A percentile compares a stretch with the other conserved stretches of the same genome.
Evolutionary conservation across 1,140 invertebrate genomes (phyloP).

Genomic region (Holotrichia oblita): DNA sequence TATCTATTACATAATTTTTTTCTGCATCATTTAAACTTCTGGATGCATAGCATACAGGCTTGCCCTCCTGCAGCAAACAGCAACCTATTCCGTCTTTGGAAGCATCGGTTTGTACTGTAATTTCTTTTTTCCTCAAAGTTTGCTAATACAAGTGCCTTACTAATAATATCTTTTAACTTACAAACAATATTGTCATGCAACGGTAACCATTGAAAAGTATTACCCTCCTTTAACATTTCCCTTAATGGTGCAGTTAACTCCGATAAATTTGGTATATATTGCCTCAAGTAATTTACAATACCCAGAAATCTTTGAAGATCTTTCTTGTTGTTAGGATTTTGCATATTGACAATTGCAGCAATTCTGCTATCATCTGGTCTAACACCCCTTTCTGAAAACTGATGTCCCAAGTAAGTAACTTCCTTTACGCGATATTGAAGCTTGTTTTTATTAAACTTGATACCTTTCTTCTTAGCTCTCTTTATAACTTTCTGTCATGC

Average conservation of each 20-base stretch:
- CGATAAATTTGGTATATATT: conserved; percentile 48
- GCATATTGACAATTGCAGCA: conserved; percentile 49
- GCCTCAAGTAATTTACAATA: conserved; percentile 52
- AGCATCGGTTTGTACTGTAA: conserved; percentile 54
- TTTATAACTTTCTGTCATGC: conserved; percentile 48
- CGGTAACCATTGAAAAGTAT: conserved; percentile 28
- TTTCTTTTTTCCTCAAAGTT: conserved; percentile 52
- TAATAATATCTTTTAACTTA: conserved; percentile 52
- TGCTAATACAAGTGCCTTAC: conserved; percentile 50
- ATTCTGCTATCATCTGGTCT: conserved; percentile 45
- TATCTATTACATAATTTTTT: conserved; percentile 58
- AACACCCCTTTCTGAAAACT: conserved; percentile 46
- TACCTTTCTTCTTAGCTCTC: conserved; percentile 13
- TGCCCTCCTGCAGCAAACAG: conserved; percentile 53
- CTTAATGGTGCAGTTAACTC: conserved; percentile 42
- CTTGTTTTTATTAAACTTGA: conserved; percentile 36
- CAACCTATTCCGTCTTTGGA: conserved; percentile 54
- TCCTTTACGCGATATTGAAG: conserved; percentile 24
- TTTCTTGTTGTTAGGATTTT: conserved; percentile 52
- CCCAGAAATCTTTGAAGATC: conserved; percentile 57
- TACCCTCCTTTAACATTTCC: conserved; percentile 49
- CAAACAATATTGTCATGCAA: conserved; percentile 48
- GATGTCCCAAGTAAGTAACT: too few relatives aligned
- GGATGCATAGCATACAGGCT: conserved; percentile 59
- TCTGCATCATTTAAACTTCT: conserved; percentile 55